A percentile compares a stretch with the other conserved stretches of the same genome.
phyloP scores from a whole-genome alignment of 2,888 invertebrate species.

The Drosophila percnosoma region DNA sequence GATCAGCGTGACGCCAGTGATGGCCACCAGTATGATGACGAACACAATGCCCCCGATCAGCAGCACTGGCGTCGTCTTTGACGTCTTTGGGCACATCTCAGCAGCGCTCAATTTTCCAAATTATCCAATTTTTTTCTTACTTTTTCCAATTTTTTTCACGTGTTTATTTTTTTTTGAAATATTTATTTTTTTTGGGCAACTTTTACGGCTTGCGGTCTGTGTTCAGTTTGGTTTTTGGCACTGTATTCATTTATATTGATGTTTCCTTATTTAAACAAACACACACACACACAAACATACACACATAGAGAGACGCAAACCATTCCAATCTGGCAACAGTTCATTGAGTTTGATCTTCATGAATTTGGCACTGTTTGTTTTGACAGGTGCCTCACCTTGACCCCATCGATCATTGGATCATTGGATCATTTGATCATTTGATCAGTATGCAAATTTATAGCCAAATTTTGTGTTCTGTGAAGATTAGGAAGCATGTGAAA shows the following conservation, averaged over 20 bases:
- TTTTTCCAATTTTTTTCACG: background rate
- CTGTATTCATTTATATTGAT: slow-evolving; percentile 34
- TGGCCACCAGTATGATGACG: slow-evolving; percentile 85
- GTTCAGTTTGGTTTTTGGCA: slow-evolving; percentile 8
- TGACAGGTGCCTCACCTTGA: background rate
- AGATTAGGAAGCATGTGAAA: background rate
- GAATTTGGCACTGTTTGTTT: background rate
- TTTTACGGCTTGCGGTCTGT: background rate
- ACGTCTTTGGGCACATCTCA: slow-evolving; percentile 83
- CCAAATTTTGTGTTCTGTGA: background rate
- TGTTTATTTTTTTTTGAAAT: background rate
- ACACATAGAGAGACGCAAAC: background rate
- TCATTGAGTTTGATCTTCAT: slow-evolving; percentile 17
- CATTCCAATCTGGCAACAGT: slow-evolving; percentile 13
- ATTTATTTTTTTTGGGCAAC: background rate
- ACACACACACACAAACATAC: background rate
- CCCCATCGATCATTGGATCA: background rate
- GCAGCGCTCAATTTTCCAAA: background rate
- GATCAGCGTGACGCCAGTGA: slow-evolving; percentile 86
- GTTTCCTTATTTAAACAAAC: slow-evolving; percentile 12
- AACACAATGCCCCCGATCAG: slow-evolving; percentile 85
- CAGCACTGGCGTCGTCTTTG: slow-evolving; percentile 82
- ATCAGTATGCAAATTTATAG: background rate
- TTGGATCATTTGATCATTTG: background rate
- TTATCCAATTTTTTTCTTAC: slow-evolving; percentile 2